Evolutionary conservation across 2,888 invertebrate species (phyloP).

Genomic region (Hydropsyche betteni): DNA sequence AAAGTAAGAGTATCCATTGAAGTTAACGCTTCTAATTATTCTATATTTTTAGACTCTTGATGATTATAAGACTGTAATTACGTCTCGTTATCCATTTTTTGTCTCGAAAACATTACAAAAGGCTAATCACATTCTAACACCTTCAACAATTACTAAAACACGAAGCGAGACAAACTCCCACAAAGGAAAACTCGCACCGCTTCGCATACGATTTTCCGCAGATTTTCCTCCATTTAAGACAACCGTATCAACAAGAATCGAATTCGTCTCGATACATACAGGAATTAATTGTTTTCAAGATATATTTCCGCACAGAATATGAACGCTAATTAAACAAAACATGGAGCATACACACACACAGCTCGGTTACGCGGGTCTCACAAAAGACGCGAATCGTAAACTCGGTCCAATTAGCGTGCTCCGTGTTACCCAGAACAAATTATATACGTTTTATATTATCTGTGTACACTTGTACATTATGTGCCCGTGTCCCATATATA

Average conservation of each 20-base stretch:
- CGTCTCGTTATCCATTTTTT: too few relatives aligned
- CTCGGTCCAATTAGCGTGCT: constrained; percentile 6
- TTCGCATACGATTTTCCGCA: too few relatives aligned
- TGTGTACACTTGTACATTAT: not conserved
- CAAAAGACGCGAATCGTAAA: constrained; percentile 12
- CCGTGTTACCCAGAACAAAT: not conserved
- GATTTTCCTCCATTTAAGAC: too few relatives aligned
- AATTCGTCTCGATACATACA: not conserved
- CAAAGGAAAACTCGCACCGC: too few relatives aligned
- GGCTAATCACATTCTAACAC: too few relatives aligned
- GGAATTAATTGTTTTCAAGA: constrained; percentile 8
- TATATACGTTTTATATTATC: not conserved
- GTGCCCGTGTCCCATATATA: not conserved
- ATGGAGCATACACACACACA: not conserved
- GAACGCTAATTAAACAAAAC: constrained; percentile 26
- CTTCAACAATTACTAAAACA: too few relatives aligned
- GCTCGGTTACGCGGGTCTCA: not conserved
- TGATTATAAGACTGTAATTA: too few relatives aligned
- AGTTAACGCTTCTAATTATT: too few relatives aligned
- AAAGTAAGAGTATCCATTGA: too few relatives aligned
- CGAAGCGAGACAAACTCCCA: too few relatives aligned
- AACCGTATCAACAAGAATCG: not conserved
- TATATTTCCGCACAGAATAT: not conserved
- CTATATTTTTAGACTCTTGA: too few relatives aligned
- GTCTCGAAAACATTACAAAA: too few relatives aligned